Conservation (phyloP, 2,888 invertebrate species). For the Sphaerophoria taeniata region DNA sequence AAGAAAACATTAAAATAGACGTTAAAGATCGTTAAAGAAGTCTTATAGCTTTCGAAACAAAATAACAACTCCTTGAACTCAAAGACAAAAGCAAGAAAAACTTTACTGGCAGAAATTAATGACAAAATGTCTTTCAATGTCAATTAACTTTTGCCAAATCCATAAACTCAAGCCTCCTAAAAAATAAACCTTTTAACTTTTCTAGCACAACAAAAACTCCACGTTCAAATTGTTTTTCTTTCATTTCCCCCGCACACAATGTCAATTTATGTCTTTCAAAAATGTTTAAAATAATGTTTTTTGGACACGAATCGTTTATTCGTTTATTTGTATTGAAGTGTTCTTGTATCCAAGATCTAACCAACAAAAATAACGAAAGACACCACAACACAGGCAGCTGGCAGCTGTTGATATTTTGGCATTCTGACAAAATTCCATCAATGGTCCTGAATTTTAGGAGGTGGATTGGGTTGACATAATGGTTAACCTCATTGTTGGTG, state of each 20-base stretch:
- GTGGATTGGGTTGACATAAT: slow-evolving; percentile 26
- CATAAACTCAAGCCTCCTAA: slow-evolving; percentile 7
- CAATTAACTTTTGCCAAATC: slow-evolving; percentile 49
- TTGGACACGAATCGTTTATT: slow-evolving; percentile 35
- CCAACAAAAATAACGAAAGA: slow-evolving; percentile 24
- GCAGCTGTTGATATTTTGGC: slow-evolving; percentile 70
- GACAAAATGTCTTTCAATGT: slow-evolving; percentile 47
- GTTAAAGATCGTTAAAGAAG: too few species aligned
- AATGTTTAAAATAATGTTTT: slow-evolving; percentile 45
- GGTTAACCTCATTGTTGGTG: slow-evolving; percentile 53
- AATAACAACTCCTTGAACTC: background rate
- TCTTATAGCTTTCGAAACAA: background rate
- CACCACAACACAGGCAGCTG: background rate
- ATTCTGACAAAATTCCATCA: slow-evolving; percentile 65
- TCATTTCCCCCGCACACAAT: slow-evolving; percentile 5
- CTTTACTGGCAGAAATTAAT: slow-evolving; percentile 21
- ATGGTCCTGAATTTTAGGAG: slow-evolving; percentile 2
- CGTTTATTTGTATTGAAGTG: slow-evolving; percentile 25
- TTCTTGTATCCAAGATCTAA: slow-evolving; percentile 1
- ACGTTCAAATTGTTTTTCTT: slow-evolving; percentile 48
- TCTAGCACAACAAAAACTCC: slow-evolving; percentile 27
- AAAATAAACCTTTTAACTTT: slow-evolving; percentile 22
- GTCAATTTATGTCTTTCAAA: slow-evolving; percentile 27
- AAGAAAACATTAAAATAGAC: too few species aligned
- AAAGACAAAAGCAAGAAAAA: background rate